A percentile compares a stretch with the other conserved stretches of the same genome.
phyloP scores from a whole-genome alignment of 2,797 vertebrate species.

The Lagorchestes hirsutus region DNA sequence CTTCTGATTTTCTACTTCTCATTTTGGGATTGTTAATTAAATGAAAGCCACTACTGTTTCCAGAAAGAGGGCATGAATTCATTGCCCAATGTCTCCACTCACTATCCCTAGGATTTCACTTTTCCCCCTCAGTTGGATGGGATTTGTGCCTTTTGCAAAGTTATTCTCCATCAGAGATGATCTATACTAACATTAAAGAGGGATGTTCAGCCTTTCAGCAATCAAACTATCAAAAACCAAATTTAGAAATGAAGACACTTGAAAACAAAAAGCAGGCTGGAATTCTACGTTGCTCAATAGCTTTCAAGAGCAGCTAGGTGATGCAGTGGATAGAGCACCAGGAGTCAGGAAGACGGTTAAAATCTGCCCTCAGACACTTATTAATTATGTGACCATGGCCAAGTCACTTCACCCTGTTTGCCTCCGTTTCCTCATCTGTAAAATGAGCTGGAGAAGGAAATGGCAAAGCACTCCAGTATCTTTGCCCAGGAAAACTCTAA shows the following conservation, averaged over 20 bases:
- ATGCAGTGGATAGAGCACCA: not conserved
- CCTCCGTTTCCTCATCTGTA: not conserved
- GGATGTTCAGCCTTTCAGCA: not conserved
- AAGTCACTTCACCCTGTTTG: not conserved
- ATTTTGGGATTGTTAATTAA: not conserved
- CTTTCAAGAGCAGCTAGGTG: not conserved
- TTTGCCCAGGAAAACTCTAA: not conserved
- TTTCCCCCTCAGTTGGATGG: not conserved
- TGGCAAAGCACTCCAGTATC: not conserved
- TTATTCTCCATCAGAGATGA: not conserved
- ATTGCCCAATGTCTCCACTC: not conserved
- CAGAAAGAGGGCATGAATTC: not conserved
- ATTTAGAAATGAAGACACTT: not conserved
- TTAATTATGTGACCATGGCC: not conserved
- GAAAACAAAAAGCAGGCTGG: not conserved
- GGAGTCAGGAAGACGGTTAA: not conserved
- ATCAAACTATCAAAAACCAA: not conserved
- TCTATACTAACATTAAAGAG: not conserved
- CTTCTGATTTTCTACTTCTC: not conserved
- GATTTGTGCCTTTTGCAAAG: not conserved
- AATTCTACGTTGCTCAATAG: not conserved
- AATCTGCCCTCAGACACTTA: not conserved
- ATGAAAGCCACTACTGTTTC: not conserved
- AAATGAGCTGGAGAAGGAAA: not conserved
- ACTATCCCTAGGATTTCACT: not conserved